Conservation (phyloP, 2,888 invertebrate species). For the Copidosoma aretas region DNA sequence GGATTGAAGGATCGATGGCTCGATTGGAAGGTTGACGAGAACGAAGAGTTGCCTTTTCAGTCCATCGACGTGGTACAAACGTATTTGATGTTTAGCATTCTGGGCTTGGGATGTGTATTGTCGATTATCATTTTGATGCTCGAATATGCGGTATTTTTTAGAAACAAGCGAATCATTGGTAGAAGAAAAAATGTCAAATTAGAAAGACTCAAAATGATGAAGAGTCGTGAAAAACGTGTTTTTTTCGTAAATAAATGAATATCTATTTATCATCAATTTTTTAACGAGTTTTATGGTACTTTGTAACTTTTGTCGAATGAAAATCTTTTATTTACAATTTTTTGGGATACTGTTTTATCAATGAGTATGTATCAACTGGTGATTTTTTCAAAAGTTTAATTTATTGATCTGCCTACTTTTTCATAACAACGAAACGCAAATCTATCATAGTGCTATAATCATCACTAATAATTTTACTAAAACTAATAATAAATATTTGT, state of each 20-base stretch:
- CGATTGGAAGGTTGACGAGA: constrained; percentile 25
- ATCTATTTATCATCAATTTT: no score
- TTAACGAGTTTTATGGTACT: no score
- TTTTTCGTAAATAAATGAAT: background rate
- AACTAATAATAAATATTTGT: constrained; percentile 42
- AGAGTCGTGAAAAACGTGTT: background rate
- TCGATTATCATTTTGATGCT: constrained; percentile 23
- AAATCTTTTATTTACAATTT: no score
- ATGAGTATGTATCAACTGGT: no score
- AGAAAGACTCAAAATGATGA: background rate
- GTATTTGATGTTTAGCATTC: constrained; percentile 29
- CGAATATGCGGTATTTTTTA: constrained; percentile 17
- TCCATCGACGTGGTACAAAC: constrained; percentile 35
- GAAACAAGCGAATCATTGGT: background rate
- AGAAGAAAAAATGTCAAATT: background rate
- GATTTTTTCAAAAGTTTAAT: constrained; percentile 35
- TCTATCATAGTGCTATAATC: constrained; percentile 37
- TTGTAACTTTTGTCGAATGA: no score
- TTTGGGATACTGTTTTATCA: no score
- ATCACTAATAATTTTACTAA: constrained; percentile 29
- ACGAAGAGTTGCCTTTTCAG: constrained; percentile 26
- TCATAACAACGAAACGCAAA: constrained; percentile 35
- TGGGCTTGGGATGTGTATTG: constrained; percentile 9
- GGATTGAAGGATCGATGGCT: constrained; percentile 35
- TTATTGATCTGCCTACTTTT: constrained; percentile 35